Percentiles rank a stretch among this genome's conserved stretches.
phyloP scores from a whole-genome alignment of 2,797 vertebrate genomes.

The Periparus ater region DNA sequence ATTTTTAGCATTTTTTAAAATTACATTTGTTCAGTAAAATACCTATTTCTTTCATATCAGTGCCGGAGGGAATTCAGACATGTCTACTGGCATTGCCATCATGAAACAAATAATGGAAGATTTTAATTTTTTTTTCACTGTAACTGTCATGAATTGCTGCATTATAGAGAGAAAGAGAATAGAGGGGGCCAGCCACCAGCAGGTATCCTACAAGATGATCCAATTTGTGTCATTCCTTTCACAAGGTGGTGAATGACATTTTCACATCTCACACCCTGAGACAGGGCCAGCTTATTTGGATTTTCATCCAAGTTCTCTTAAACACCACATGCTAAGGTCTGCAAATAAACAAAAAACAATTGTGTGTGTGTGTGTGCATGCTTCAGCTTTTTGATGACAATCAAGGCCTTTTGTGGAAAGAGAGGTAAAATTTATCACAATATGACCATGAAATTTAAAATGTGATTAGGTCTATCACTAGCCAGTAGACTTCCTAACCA shows the following conservation, averaged over 20 bases:
- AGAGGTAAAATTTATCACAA: neutral
- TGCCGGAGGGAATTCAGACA: neutral
- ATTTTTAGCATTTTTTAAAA: neutral
- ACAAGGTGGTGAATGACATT: neutral
- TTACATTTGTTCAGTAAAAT: neutral
- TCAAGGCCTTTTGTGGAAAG: accelerated
- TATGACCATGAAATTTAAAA: neutral
- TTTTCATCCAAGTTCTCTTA: neutral
- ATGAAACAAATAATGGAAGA: neutral
- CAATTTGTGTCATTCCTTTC: neutral
- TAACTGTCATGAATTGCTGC: neutral
- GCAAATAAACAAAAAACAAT: neutral
- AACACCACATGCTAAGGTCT: neutral
- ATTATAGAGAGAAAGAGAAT: neutral
- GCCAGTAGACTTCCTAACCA: neutral
- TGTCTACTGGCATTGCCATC: neutral
- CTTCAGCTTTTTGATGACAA: neutral
- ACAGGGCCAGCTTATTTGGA: neutral
- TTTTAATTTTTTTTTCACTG: neutral
- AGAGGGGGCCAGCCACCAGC: neutral
- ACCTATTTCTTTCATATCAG: neutral
- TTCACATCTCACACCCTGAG: neutral
- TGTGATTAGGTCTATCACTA: neutral
- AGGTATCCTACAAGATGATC: neutral
- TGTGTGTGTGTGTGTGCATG: too few relatives aligned